phyloP scores from a whole-genome alignment of 64 coral and sea anemone genomes.

The Acropora yongei region DNA sequence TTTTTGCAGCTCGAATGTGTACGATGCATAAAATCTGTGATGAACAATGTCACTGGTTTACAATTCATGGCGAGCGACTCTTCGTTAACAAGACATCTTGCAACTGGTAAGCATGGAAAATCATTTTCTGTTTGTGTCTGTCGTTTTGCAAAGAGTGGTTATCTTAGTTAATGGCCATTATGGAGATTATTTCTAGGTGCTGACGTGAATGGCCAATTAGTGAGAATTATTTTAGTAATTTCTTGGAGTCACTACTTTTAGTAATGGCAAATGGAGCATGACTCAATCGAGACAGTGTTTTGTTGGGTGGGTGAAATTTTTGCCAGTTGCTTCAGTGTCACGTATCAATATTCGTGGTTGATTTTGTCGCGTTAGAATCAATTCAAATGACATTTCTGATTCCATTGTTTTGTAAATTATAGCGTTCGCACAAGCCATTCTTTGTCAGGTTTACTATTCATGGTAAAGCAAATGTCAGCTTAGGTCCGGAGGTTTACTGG shows the following conservation, averaged over 20 bases:
- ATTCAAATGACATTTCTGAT: no score
- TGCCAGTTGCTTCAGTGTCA: background rate
- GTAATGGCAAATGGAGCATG: background rate
- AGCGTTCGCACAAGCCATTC: no score
- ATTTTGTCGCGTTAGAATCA: no score
- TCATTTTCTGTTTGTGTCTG: background rate
- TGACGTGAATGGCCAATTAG: background rate
- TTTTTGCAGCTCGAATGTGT: slow-evolving; percentile 91
- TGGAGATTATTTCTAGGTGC: background rate
- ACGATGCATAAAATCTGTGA: slow-evolving; percentile 85
- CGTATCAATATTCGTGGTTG: no score
- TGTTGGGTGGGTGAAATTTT: background rate
- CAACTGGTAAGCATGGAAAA: slow-evolving; percentile 60
- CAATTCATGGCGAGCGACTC: slow-evolving; percentile 72
- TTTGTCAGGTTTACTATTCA: no score
- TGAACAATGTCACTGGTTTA: slow-evolving; percentile 80
- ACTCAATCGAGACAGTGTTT: background rate
- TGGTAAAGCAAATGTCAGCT: no score
- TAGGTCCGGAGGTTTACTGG: no score
- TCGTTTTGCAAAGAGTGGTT: background rate
- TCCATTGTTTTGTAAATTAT: no score
- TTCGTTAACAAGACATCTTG: slow-evolving; percentile 68
- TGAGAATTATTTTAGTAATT: background rate
- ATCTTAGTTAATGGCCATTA: background rate
- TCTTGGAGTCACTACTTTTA: background rate